phyloP scores from a whole-genome alignment of 2,797 vertebrate genomes.

The Cyclopterus lumpus region DNA sequence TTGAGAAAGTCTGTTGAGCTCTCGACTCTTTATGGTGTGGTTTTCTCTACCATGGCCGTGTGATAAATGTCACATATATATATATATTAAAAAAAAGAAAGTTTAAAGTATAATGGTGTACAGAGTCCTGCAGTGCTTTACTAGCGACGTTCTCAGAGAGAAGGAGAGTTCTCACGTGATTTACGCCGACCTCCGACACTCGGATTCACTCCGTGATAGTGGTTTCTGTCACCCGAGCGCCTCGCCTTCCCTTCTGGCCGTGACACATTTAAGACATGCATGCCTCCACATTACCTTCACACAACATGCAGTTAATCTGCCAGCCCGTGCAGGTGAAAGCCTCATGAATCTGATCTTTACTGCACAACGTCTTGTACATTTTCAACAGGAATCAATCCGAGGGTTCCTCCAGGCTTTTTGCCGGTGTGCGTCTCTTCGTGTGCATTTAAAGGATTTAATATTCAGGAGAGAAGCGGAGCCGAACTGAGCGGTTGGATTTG shows the following conservation, averaged over 20 bases:
- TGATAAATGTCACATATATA: slow-evolving; percentile 55
- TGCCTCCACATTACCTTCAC: slow-evolving; percentile 29
- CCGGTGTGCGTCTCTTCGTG: slow-evolving; percentile 14
- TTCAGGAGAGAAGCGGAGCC: slow-evolving; percentile 52
- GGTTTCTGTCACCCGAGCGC: slow-evolving; percentile 37
- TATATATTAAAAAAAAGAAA: too few species aligned
- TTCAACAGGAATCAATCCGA: slow-evolving; percentile 27
- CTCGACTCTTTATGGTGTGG: slow-evolving; percentile 43
- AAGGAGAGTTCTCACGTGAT: slow-evolving; percentile 33
- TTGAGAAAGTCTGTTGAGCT: slow-evolving; percentile 43
- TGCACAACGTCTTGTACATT: slow-evolving; percentile 28
- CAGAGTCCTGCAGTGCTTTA: slow-evolving; percentile 13
- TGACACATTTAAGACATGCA: slow-evolving; percentile 43
- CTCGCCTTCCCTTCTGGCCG: slow-evolving; percentile 1
- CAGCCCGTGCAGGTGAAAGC: slow-evolving; percentile 37
- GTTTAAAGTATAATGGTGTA: too few species aligned
- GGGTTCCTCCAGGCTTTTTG: slow-evolving; percentile 9
- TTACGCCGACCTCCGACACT: slow-evolving; percentile 48
- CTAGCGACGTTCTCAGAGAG: not conserved
- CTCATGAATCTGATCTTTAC: slow-evolving; percentile 51
- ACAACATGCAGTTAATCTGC: slow-evolving; percentile 57
- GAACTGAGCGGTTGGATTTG: slow-evolving; percentile 60
- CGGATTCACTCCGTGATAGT: slow-evolving; percentile 62
- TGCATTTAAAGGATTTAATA: slow-evolving; percentile 72
- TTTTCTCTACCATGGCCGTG: slow-evolving; percentile 37